Evolutionary conservation across 1,140 invertebrate genomes (phyloP).

Genomic region (Zophobas morio): DNA sequence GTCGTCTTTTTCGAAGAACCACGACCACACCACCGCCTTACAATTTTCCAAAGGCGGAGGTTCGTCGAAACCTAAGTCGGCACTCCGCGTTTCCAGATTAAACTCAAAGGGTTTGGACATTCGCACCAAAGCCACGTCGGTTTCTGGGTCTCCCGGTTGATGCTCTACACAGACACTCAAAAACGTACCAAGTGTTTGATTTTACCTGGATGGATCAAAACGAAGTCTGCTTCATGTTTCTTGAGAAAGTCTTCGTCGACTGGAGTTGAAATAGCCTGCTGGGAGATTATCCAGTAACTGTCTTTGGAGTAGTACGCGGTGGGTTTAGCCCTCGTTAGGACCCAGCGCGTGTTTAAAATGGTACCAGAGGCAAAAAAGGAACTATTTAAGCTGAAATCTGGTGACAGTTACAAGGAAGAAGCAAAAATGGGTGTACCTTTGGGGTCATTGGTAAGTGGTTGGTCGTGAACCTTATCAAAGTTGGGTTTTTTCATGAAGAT

Average conservation of each 20-base stretch:
- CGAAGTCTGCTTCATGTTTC: neutral
- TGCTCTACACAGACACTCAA: neutral
- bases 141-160: neutral
- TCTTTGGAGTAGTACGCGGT: neutral
- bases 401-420: neutral
- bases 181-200: neutral
- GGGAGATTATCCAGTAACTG: neutral
- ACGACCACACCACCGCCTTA: constrained; percentile 2
- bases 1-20: constrained; percentile 1
- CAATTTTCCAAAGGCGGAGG: neutral
- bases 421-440: neutral
- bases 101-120: neutral
- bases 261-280: neutral
- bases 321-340: neutral
- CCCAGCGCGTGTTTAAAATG: neutral
- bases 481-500: neutral
- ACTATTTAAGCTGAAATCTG: neutral
- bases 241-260: neutral
- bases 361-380: neutral
- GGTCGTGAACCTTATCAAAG: neutral
- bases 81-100: neutral
- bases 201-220: neutral
- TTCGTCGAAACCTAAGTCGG: neutral
- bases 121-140: neutral
- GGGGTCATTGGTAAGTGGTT: neutral